A percentile compares a stretch with the other conserved stretches of the same genome.
These are phyloP conservation scores for Hyperopisus bebe DNA, from an alignment of 2,113 vertebrate genomes.

Conservation along the genomic window DNA sequence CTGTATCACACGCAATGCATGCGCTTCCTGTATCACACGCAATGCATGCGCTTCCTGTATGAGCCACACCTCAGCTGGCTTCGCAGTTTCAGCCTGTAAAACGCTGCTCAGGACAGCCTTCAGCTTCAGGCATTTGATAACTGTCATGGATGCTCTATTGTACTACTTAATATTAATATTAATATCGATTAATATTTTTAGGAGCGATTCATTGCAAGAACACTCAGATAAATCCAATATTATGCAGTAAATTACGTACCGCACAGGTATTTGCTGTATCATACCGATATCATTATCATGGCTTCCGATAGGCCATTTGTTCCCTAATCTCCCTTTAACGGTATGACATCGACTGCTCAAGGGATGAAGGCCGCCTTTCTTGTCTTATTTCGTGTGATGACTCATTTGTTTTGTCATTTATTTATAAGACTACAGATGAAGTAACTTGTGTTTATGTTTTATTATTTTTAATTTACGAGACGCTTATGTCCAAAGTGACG, in stretches of 20 bases:
- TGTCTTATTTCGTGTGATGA: background rate
- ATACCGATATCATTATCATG: background rate
- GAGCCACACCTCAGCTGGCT: constrained; percentile 18
- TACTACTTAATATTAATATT: too few relatives aligned
- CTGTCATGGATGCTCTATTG: background rate
- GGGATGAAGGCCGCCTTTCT: background rate
- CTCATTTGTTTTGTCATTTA: background rate
- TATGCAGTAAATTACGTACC: background rate
- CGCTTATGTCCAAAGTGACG: background rate
- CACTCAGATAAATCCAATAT: background rate
- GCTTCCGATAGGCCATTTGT: background rate
- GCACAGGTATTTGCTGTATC: background rate
- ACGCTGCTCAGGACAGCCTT: constrained; percentile 4
- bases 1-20: constrained; percentile 20
- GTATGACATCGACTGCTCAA: background rate
- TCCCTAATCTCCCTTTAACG: background rate
- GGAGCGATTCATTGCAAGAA: background rate
- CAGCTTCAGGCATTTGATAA: background rate
- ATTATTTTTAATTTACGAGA: background rate
- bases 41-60: constrained; percentile 14
- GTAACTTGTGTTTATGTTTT: background rate
- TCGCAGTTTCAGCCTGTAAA: constrained; percentile 24
- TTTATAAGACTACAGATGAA: background rate
- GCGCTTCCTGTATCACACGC: constrained; percentile 17
- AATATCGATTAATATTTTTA: background rate